phyloP scores from a whole-genome alignment of 2,888 invertebrate species.

The Anarsia innoxiella region DNA sequence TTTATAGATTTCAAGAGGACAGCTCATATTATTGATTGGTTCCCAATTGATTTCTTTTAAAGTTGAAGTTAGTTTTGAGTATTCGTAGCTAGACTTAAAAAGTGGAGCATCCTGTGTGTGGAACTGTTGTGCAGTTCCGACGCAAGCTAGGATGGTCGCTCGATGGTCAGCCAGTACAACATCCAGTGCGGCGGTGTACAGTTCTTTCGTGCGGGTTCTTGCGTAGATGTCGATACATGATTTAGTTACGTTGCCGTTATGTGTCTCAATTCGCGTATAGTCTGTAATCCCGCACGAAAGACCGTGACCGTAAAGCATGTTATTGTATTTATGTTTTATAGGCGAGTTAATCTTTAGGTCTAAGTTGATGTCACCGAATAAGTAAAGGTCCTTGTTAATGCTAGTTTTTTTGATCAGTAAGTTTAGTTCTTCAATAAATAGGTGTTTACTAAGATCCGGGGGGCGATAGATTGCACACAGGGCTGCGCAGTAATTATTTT shows the following conservation, averaged over 20 bases:
- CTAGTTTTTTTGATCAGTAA: no score
- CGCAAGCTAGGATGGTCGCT: background rate
- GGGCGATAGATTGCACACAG: no score
- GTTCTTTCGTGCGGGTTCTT: slow-evolving; percentile 7
- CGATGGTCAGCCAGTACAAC: slow-evolving; percentile 2
- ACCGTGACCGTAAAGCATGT: background rate
- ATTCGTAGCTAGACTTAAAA: no score
- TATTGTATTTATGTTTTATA: background rate
- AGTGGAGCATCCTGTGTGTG: no score
- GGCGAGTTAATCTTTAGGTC: background rate
- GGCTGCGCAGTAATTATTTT: no score
- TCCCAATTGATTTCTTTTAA: background rate
- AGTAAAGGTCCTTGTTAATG: background rate
- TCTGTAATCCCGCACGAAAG: slow-evolving; percentile 13
- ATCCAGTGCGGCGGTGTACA: slow-evolving; percentile 14
- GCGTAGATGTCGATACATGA: slow-evolving; percentile 14
- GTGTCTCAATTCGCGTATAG: slow-evolving; percentile 15
- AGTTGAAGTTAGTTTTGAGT: background rate
- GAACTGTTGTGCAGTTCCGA: background rate
- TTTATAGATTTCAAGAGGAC: background rate
- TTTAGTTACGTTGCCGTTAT: slow-evolving; percentile 8
- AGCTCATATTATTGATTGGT: background rate
- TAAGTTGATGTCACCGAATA: slow-evolving; percentile 3
- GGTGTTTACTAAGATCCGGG: no score
- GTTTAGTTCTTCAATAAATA: no score